phyloP scores from a whole-genome alignment of 2,888 invertebrate species.

The Hydroisotoma schaefferi region DNA sequence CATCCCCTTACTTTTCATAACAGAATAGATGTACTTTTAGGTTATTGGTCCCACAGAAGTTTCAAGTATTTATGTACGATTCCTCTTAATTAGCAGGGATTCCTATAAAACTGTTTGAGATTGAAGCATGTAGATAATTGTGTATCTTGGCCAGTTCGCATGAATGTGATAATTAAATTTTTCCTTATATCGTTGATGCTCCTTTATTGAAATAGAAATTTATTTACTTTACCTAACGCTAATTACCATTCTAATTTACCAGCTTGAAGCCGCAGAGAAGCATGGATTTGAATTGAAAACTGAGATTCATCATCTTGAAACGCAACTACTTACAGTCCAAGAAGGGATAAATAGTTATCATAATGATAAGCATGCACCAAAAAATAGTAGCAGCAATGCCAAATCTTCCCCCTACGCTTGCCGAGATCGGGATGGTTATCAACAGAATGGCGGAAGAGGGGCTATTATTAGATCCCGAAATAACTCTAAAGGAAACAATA shows the following conservation, averaged over 20 bases:
- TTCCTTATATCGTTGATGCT: too few species aligned
- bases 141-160: too few species aligned
- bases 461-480: background rate
- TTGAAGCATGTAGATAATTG: too few species aligned
- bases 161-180: too few species aligned
- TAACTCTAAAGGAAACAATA: background rate
- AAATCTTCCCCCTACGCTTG: too few species aligned
- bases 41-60: too few species aligned
- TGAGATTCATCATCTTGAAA: slow-evolving; percentile 21
- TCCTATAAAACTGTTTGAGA: too few species aligned
- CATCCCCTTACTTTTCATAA: too few species aligned
- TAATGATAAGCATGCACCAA: background rate
- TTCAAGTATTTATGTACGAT: too few species aligned
- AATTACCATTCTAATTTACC: background rate
- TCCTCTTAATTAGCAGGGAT: too few species aligned
- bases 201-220: background rate
- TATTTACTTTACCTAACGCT: slow-evolving; percentile 3
- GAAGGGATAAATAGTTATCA: background rate
- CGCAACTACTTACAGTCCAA: slow-evolving; percentile 14
- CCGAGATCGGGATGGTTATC: background rate
- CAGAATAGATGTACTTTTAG: too few species aligned
- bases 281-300: slow-evolving; percentile 26
- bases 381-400: background rate
- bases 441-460: background rate
- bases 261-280: slow-evolving; percentile 23